phyloP scores from a whole-genome alignment of 2,888 invertebrate species.

The Trissolcus brochymenae region DNA sequence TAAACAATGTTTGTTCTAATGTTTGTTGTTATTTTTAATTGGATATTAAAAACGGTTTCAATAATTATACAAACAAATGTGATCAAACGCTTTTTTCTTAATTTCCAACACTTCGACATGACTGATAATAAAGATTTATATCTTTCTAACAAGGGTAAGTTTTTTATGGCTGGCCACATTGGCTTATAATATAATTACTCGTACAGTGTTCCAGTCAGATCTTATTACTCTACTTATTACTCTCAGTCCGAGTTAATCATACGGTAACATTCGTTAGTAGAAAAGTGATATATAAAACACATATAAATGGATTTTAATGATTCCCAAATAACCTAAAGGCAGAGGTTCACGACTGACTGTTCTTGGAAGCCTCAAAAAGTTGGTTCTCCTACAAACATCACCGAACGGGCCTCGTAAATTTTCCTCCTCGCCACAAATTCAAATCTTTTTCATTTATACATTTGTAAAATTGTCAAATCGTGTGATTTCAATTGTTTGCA shows the following conservation, averaged over 20 bases:
- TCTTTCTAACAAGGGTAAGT: constrained; percentile 17
- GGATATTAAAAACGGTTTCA: too few species aligned
- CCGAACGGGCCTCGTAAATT: constrained; percentile 25
- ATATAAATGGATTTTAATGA: constrained; percentile 51
- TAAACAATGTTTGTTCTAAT: too few species aligned
- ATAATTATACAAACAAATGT: too few species aligned
- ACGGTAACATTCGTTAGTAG: constrained; percentile 49
- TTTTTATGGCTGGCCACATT: constrained; percentile 24
- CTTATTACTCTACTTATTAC: constrained; percentile 53
- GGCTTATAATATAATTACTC: constrained; percentile 20
- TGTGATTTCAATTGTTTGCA: too few species aligned
- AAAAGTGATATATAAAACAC: constrained; percentile 57
- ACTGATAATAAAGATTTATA: constrained; percentile 6
- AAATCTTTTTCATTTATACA: constrained; percentile 28
- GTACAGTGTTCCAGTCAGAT: constrained; percentile 36
- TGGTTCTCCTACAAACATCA: constrained; percentile 36
- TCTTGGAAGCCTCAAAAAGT: constrained; percentile 56
- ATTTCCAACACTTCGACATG: not conserved
- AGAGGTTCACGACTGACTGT: constrained; percentile 55
- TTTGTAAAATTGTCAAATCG: constrained; percentile 24
- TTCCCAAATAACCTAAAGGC: constrained; percentile 59
- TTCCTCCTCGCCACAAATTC: constrained; percentile 11
- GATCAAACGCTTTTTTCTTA: too few species aligned
- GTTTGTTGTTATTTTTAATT: too few species aligned
- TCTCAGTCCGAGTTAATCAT: constrained; percentile 52